Base-by-base conservation (phyloP, 1,140 invertebrate genomes). In the Brachionus calyciflorus region DNA sequence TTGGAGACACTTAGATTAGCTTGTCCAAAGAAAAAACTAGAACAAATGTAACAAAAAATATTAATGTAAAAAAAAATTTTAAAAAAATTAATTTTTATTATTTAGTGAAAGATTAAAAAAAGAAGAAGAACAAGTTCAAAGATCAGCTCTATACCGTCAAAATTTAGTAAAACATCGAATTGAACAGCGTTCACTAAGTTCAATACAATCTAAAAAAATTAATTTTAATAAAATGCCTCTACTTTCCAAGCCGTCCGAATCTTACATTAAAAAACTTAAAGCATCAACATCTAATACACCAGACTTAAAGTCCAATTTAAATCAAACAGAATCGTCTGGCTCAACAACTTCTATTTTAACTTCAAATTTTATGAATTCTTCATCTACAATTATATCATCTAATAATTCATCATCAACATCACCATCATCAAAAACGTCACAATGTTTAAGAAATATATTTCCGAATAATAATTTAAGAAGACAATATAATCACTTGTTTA, bases 1-100 rank as follows among this genome's bases (percentile, higher is more conserved):
- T 49, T 77, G 26, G 76, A 77, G 26, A 77, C 76, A 6, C 49
- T 77, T 17, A 77, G 49, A 28, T n/a, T 77, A 9, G 76, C 37
- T 14, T 49, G 46, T 49, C 69, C 69, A 3, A 73, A 40, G 24
- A 49, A 55, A 73, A 73, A 73, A n/a, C 69, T 51, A 1, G 69
- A 73, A 37, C 14, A 19, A n/a, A 73, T 73, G 69, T 73, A 73
- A 73, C 3, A 14, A 6, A 0, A n/a, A 24, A 19, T n/a, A 26
- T 1, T 14, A 14, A 17, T 14, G 5, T 3, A 46, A 46, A 41
- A 21, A 33, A 2, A 10, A 51, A 19, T 37, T 40, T 26, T 51
- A 7, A 26, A 28, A 2, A 51, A 40, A 12, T 55, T 24, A 48
- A 48, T 33, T 44, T 70, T 10, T 33, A 1, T n/a, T 9, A 21